A percentile compares a stretch with the other conserved stretches of the same genome.
These are phyloP conservation scores for Phenacoccus solenopsis DNA, from an alignment of 1,140 invertebrate genomes.

Conservation along the genomic window DNA sequence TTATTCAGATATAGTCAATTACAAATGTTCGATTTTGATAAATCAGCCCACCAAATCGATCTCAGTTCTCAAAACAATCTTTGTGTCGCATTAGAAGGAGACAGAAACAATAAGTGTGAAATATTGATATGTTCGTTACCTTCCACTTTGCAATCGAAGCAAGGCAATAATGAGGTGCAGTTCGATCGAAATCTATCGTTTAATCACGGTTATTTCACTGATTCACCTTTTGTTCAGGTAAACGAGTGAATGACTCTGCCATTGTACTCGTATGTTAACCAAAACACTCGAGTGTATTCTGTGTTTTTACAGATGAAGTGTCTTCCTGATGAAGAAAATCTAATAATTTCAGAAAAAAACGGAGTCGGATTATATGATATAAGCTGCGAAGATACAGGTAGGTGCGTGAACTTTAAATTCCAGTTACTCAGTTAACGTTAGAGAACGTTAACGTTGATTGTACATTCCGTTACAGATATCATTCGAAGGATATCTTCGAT, in stretches of 20 bases:
- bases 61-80: neutral
- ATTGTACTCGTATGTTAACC: neutral
- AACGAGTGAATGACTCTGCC: neutral
- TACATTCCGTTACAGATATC: neutral
- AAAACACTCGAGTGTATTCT: too few species aligned
- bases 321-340: neutral
- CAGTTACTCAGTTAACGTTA: too few species aligned
- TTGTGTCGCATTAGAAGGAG: neutral
- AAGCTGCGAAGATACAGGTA: neutral
- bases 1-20: neutral
- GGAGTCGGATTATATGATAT: neutral
- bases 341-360: neutral
- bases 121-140: neutral
- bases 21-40: slow-evolving; percentile 6
- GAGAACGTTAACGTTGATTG: neutral
- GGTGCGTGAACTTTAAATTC: neutral
- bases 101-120: neutral
- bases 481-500: neutral
- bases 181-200: neutral
- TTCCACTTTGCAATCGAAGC: neutral
- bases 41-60: neutral
- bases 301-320: neutral
- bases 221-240: neutral
- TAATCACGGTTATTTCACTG: neutral
- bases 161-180: neutral